Evolutionary conservation across 2,797 vertebrate species (phyloP), one percentile per base, ranked within the genome.

Genomic region (Dendrocincla fuliginosa): DNA sequence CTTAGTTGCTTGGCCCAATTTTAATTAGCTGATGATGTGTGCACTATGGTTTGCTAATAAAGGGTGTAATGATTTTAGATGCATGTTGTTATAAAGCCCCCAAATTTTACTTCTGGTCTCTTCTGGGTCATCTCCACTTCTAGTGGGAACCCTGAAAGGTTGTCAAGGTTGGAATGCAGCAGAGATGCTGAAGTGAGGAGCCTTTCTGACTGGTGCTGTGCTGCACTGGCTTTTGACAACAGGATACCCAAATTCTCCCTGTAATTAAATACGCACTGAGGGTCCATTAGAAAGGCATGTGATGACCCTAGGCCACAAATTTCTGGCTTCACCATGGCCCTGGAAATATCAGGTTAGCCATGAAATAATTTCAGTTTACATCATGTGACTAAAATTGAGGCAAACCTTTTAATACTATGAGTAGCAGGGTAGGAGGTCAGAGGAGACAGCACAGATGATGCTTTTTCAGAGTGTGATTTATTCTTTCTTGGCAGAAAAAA

Each of bases 61-160:
- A 53, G 20, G 57, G 78, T 88, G 20, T 91, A 85, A 96, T 95
- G 73, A 59, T 94, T 96, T 95, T 85, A 96, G 87, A 85, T 50
- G 56, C 37, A 41, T 56, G 44, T 68, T 89, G 46, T 88, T 68
- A 74, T 33, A 77, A 78, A 80, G 33, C 39, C 71, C 64, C 95
- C 80, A 76, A 79, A 95, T 94, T 90, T 95, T 93, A 92, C 56
- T 93, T 76, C 87, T 84, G 73, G 77, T 78, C 73, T 91, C 53
- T 97, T 97, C 91, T 91, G 95, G 93, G 95, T 97, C 97, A 96
- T 65, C 79, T 97, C 94, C 86, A 42, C 73, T 96, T 97, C 13
- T 30, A 92, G 86, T 94, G 79, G 89, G 76, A 96, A 92, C 74
- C 60, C 39, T 89, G 68, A 70, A 81, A 81, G 60, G 68, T n/a